Percentiles rank a stretch among this genome's conserved stretches.
phyloP scores from a whole-genome alignment of 2,888 invertebrate species.

The Rhabditoides inermis region DNA sequence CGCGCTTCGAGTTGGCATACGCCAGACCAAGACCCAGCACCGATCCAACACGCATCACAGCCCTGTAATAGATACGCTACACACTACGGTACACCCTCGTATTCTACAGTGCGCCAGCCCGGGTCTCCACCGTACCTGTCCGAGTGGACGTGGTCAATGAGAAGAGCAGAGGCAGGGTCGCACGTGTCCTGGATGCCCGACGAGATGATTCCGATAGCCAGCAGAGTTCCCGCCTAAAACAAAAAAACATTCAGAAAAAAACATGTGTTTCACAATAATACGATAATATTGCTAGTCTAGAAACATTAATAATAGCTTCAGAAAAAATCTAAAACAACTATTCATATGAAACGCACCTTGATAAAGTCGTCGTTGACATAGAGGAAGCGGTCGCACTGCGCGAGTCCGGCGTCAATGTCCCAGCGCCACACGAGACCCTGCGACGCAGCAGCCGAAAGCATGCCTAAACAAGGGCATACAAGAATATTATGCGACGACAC shows the following conservation, averaged over 20 bases:
- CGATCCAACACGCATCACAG: constrained; percentile 52
- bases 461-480: constrained; percentile 58
- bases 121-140: constrained; percentile 59
- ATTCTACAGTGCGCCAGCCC: too few species aligned
- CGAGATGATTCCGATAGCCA: constrained; percentile 93
- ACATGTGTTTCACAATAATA: too few species aligned
- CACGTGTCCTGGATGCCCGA: constrained; percentile 94
- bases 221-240: constrained; percentile 74
- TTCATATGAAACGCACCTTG: constrained; percentile 66
- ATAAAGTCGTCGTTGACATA: constrained; percentile 91
- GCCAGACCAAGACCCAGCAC: constrained; percentile 59
- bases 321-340: too few species aligned
- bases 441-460: constrained; percentile 93
- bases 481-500: neutral
- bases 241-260: too few species aligned
- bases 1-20: constrained; percentile 88
- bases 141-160: constrained; percentile 85
- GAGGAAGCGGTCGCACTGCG: constrained; percentile 93
- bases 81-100: too few species aligned
- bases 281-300: too few species aligned
- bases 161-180: constrained; percentile 88
- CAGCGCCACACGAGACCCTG: constrained; percentile 87
- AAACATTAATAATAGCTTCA: too few species aligned
- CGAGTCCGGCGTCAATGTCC: constrained; percentile 96
- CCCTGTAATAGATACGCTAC: constrained; percentile 44